These are phyloP conservation scores for Himalopsyche kuldschensis DNA, from an alignment of 2,888 invertebrate species.

Conservation along the genomic window DNA sequence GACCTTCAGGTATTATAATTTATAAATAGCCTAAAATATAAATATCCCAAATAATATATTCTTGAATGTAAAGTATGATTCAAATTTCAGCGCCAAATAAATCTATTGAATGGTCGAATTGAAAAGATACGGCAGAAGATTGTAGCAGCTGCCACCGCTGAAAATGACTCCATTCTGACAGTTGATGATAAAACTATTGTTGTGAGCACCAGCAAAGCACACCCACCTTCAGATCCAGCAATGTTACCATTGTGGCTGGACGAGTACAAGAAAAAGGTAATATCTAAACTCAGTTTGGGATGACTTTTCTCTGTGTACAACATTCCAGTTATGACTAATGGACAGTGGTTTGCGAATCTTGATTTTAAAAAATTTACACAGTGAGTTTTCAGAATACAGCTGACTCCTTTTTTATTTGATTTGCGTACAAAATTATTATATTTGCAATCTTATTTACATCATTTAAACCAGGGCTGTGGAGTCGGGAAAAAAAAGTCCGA, in stretches of 20 bases:
- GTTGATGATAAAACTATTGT: slow-evolving; percentile 47
- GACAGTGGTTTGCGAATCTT: no score
- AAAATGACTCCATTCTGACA: slow-evolving; percentile 49
- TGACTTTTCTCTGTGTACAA: background rate
- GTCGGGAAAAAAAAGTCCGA: no score
- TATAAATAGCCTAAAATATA: no score
- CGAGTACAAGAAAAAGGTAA: slow-evolving; percentile 66
- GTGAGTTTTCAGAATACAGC: no score
- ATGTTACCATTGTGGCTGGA: slow-evolving; percentile 60
- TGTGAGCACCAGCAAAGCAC: slow-evolving; percentile 42
- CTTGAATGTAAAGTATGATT: background rate
- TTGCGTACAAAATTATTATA: no score
- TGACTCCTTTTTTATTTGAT: no score
- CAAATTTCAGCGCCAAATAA: slow-evolving; percentile 57
- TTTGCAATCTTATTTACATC: no score
- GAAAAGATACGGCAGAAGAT: slow-evolving; percentile 79
- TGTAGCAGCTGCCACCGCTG: slow-evolving; percentile 69
- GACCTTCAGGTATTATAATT: slow-evolving; percentile 70
- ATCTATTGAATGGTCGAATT: slow-evolving; percentile 69
- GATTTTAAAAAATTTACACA: no score
- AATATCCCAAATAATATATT: no score
- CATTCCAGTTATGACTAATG: no score
- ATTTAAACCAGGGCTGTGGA: no score
- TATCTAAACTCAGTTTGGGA: background rate
- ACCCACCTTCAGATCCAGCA: slow-evolving; percentile 54